phyloP scores from a whole-genome alignment of 2,113 vertebrate genomes.

The Cairina moschata region DNA sequence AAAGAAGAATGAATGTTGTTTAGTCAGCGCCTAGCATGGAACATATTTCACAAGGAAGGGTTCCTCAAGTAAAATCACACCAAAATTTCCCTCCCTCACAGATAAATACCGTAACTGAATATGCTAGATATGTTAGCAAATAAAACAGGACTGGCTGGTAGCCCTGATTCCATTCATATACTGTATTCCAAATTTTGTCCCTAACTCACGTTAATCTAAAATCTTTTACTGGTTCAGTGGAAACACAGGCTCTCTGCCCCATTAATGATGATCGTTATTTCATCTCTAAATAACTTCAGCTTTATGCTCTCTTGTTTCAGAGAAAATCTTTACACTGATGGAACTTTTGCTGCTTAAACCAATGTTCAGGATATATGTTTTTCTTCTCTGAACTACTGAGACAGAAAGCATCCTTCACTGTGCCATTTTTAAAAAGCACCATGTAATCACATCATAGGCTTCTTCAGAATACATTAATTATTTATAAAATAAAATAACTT shows the following conservation, averaged over 20 bases:
- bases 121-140: rapidly evolving
- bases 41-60: background rate
- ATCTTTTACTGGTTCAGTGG: background rate
- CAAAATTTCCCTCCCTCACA: background rate
- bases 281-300: background rate
- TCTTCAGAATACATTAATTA: background rate
- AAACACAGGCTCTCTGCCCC: background rate
- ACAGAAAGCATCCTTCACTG: background rate
- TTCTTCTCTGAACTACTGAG: background rate
- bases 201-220: background rate
- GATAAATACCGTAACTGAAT: background rate
- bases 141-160: background rate
- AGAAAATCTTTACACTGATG: background rate
- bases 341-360: background rate
- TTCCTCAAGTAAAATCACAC: background rate
- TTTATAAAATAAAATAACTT: background rate
- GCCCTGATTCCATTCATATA: background rate
- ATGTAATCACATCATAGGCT: background rate
- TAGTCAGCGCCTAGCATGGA: background rate
- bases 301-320: background rate
- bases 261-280: background rate
- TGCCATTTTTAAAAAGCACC: background rate
- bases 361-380: background rate
- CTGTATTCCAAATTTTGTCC: background rate
- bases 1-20: background rate